Evolutionary conservation across 2,888 invertebrate species (phyloP), one percentile per base, ranked within the genome.

Genomic region (Archips crataeganus): DNA sequence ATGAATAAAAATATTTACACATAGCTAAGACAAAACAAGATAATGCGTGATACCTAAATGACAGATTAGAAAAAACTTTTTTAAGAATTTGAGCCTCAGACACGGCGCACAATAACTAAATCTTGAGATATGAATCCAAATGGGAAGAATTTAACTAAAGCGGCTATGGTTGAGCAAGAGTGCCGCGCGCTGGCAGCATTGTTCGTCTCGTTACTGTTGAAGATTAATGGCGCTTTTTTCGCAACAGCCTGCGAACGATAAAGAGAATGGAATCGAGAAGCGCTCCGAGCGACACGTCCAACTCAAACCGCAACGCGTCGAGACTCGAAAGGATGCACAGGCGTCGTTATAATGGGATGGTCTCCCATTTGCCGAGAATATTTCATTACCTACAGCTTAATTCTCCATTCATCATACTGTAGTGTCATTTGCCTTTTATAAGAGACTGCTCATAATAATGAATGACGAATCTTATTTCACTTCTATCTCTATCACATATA

Each of bases 131-230:
- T 32, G 11, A 9, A 78, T 78, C 76, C 69, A 65, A 71, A 74
- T 76, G 71, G 79, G 69, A 75, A 71, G 76, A 71, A 78, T 80
- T 79, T 69, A 78, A 79, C 79, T 79, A 78, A 81, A 79, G 76
- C 77, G 79, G 79, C 78, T 75, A 73, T 70, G 71, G 60, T 62
- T 36, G 72, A 47, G 70, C 70, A 76, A 78, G 77, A 77, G 71
- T 68, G 69, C 74, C 69, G 74, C 75, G 75, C 75, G 75, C 74
- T 76, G 64, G 75, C 67, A 75, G 77, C 74, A 79, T 81, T 81
- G 78, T 81, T 82, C 80, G 69, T 74, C 71, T 76, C 75, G 72
- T 76, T 76, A 76, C 74, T 70, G 62, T 69, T 76, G 72, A 71
- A 74, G 61, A 75, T 73, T 67, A 66, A 79, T 77, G 67, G 75